Base-by-base conservation (phyloP, 2,888 invertebrate species). In the Limnephilus rhombicus region DNA sequence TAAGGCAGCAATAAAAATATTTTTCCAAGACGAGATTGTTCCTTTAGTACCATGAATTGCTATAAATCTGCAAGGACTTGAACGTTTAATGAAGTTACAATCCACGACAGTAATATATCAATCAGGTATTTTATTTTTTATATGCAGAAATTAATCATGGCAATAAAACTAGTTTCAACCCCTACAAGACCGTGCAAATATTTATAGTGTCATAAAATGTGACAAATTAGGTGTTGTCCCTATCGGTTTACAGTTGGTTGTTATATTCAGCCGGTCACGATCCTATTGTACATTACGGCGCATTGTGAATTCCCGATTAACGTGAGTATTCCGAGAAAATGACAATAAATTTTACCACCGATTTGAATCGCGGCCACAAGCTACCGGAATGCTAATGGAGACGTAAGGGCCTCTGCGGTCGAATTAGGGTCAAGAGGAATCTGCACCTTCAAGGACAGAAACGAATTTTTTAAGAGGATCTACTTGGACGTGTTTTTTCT, bases 301-400 rank as follows among this genome's bases (percentile, higher is more conserved):
- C 82, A 83, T 49, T 53, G 37, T 90, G 45, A 81, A 82, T 83
- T 89, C 82, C 31, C 37, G 80, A 89, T 80, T 89, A 34, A 89
- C n/a, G 41, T 37, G 37, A 80, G 37, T 89, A 89, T 91, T 91
- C 91, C 85, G 85, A 91, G 91, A 91, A 89, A 88, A 49, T 91
- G 88, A 89, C 91, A 88, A 91, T 91, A 91, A 89, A 91, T 31
- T 91, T 89, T 89, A 89, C 68, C 81, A 80, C 68, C 83, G 45
- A 31, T 68, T 80, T 18, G 80, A 89, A 91, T 89, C 89, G 91
- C 89, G 91, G 89, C 83, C 91, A 68, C 85, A 89, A 68, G 53
- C 68, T 68, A 49, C 68, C 45, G 87, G 87, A 41, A 87, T 91
- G 80, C 87, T 82, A 88, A 91, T 88, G 82, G 87, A 49, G n/a